Conservation (phyloP, 2,113 vertebrate species). For the Cavia aperea region DNA sequence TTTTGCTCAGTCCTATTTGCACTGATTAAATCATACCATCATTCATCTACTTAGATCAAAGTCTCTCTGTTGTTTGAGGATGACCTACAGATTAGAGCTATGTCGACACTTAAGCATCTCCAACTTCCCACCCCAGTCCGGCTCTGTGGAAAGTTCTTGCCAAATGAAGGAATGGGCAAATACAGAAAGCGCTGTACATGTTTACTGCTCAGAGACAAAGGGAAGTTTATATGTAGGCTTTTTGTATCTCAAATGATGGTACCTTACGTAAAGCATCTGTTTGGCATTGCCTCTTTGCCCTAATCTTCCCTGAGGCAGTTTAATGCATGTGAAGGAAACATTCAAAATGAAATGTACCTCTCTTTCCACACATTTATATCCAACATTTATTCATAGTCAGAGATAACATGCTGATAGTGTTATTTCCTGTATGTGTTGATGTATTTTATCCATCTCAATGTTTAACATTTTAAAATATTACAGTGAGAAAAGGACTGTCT, state of each 20-base stretch:
- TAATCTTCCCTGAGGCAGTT: conserved; percentile 33
- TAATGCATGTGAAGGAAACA: conserved; percentile 34
- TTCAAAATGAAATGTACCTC: conserved; percentile 1
- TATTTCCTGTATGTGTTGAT: conserved; percentile 28
- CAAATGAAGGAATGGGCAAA: not conserved
- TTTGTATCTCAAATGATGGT: not conserved
- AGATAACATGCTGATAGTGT: conserved; percentile 6
- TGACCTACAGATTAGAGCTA: not conserved
- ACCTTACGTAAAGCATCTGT: conserved; percentile 3
- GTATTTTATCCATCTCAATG: conserved; percentile 54
- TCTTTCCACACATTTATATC: conserved; percentile 36
- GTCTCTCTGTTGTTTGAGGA: not conserved
- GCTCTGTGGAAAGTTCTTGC: not conserved
- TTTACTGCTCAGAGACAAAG: conserved; percentile 1
- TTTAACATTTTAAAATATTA: conserved; percentile 61
- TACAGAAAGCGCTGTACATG: not conserved
- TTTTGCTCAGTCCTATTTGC: not conserved
- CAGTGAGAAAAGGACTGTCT: conserved; percentile 26
- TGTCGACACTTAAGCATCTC: not conserved
- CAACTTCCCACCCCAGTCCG: not conserved
- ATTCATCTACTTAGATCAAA: not conserved
- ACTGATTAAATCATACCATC: accelerated
- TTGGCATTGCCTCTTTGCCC: conserved; percentile 14
- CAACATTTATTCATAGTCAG: conserved; percentile 41
- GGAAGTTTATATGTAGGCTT: not conserved